These are phyloP conservation scores for Lacanobia wlatinum DNA, from an alignment of 2,888 invertebrate species.

Conservation along the genomic window DNA sequence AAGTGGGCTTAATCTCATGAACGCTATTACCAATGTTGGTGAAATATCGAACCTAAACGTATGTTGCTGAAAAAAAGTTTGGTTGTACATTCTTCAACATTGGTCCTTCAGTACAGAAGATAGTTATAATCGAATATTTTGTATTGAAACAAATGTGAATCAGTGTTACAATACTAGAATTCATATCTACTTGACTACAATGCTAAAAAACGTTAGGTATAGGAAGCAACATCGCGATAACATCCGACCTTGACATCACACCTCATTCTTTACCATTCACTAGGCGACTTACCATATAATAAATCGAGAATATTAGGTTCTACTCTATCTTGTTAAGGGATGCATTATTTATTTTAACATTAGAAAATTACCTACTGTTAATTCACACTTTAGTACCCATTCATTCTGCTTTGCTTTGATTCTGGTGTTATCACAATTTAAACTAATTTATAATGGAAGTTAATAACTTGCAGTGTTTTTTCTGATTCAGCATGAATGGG, in stretches of 20 bases:
- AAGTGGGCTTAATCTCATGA: not conserved
- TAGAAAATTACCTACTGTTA: not conserved
- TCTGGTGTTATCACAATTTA: conserved; percentile 1
- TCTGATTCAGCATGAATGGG: not conserved
- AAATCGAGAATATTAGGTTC: conserved; percentile 12
- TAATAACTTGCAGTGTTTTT: not conserved
- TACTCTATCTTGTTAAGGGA: conserved; percentile 15
- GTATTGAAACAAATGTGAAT: not conserved
- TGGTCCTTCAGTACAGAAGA: conserved; percentile 22
- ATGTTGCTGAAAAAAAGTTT: not conserved
- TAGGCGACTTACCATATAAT: conserved; percentile 51
- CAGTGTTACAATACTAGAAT: conserved; percentile 23
- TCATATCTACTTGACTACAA: conserved; percentile 59
- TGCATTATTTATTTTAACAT: not conserved
- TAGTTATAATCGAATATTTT: not conserved
- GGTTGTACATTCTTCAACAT: conserved; percentile 10
- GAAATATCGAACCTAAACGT: not conserved
- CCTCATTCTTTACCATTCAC: conserved; percentile 46
- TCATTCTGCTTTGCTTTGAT: not conserved
- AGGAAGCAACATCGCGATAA: conserved; percentile 66
- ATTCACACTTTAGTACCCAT: not conserved
- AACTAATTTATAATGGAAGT: not conserved
- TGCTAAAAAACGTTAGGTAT: conserved; percentile 63
- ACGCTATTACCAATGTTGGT: conserved; percentile 5
- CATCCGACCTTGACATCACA: conserved; percentile 52